Percentiles rank a stretch among this genome's conserved stretches.
These are phyloP conservation scores for Zygothrica quintamaculata DNA, from an alignment of 2,888 invertebrate genomes.

Conservation along the genomic window DNA sequence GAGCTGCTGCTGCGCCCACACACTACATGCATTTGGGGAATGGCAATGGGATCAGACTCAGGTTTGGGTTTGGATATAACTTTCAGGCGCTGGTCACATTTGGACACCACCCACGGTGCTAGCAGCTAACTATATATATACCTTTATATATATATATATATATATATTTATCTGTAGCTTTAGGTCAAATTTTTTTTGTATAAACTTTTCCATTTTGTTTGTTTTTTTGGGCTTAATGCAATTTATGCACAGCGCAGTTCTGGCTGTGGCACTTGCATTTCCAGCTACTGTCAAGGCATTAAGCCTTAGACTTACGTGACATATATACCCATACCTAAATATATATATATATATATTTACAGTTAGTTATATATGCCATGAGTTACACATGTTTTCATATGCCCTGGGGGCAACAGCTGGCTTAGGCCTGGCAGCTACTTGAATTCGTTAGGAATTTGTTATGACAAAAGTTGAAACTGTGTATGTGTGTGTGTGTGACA, in stretches of 20 bases:
- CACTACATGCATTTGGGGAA: slow-evolving; percentile 16
- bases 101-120: slow-evolving; percentile 69
- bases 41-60: slow-evolving; percentile 29
- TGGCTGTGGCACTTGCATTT: slow-evolving; percentile 64
- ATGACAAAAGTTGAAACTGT: no score
- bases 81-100: slow-evolving; percentile 47
- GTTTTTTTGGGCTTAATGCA: slow-evolving; percentile 46
- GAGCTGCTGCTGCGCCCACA: slow-evolving; percentile 64
- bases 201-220: slow-evolving; percentile 59
- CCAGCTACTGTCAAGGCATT: slow-evolving; percentile 58
- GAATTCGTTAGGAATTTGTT: slow-evolving; percentile 67
- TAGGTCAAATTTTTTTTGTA: slow-evolving; percentile 53
- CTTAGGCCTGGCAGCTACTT: slow-evolving; percentile 35
- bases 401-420: slow-evolving; percentile 58
- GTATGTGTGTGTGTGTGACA: no score
- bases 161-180: slow-evolving; percentile 28
- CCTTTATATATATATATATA: no score
- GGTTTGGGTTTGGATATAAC: no score
- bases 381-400: slow-evolving; percentile 1
- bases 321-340: slow-evolving; percentile 33
- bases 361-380: no score
- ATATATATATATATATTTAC: slow-evolving; percentile 14
- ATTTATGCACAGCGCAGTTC: slow-evolving; percentile 46
- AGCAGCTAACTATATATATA: slow-evolving; percentile 5
- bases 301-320: slow-evolving; percentile 43